Base-by-base conservation (phyloP, 2,113 vertebrate species). In the Chaetodon trifascialis region DNA sequence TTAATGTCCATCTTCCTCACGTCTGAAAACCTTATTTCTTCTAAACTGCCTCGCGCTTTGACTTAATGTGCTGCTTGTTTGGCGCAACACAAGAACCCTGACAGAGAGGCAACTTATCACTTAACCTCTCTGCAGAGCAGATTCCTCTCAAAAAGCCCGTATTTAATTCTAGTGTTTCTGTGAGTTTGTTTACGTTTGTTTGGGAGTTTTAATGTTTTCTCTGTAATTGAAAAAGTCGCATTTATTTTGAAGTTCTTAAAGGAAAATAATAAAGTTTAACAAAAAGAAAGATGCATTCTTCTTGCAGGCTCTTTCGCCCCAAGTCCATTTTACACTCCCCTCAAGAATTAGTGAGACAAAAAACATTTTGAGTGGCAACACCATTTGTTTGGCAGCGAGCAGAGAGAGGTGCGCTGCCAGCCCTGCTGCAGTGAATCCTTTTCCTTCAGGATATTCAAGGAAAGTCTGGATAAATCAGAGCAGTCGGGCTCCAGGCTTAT, bases 351-450 rank as follows among this genome's bases (percentile, higher is more conserved):
- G 46, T 47, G 21, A 80, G 76, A 87, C 56, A 52, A 79, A 86
- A 84, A 73, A n/a, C 9, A 19, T 38, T 82, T 83, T 94, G 94
- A 95, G 89, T 95, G 95, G 88, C 93, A 95, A 91, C 93, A 92
- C 46, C 94, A 95, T 90, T 93, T 95, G 93, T 92, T 86, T 93
- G 91, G 93, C 93, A 95, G 54, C 1, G 80, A 82, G 60, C 76
- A 71, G 79, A 58, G 15, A 73, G 86, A 65, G 72, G 67, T 58
- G 68, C 54, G 19, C 76, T 71, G 75, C 82, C 86, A 89, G 80
- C 49, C 77, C 38, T 1, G 40, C 49, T 23, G 78, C 77, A 21
- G 51, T 23, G 69, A 87, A 84, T 79, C 79, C 84, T 76, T 82
- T 62, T 80, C 62, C 55, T 68, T 9, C 84, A 86, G 82, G 82